Base-by-base conservation (phyloP, 2,113 vertebrate species). In the Oryzias curvinotus region DNA sequence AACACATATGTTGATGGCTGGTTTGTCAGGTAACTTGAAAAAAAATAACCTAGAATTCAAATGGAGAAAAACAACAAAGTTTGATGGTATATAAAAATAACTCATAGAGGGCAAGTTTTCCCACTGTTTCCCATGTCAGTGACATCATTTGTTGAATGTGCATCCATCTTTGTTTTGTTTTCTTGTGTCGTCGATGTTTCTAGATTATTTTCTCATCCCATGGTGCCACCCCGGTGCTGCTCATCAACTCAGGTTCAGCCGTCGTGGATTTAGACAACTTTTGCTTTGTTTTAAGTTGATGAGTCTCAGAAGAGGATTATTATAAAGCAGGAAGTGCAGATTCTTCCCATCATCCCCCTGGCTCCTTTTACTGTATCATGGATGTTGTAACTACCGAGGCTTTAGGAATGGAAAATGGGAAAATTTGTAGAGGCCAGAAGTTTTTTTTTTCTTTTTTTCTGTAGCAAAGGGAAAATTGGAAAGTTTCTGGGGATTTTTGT, bases 241-340 rank as follows among this genome's bases (percentile, higher is more conserved):
- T 60, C 75, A 73, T 86, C 63, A 64, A 82, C 85, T 89, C 85
- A 83, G 85, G 87, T 83, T 84, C 65, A 69, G 44, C 54, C 56
- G 7, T 62, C 21, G 57, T 60, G 36, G 36, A 36, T 12, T 13
- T 10, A 36, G 36, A 8, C 36, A 36, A 36, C 36, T 0, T 36
- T 23, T 23, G 21, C 36, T 36, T 36, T 36, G 36, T 36, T 36
- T 36, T 36, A 36, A 36, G 36, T 10, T 12, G 10, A 36, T 10
- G 36, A 36, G 10, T 12, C 36, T 36, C 8, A 36, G 2, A 3
- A 36, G 12, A 36, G 36, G 36, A 36, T 36, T 8, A 30, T 7
- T 30, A 30, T 8, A 30, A 36, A 36, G 36, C 1, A 36, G 36
- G 36, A 36, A 36, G 36, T 36, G 10, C 36, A 12, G 36, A 12